Conservation (phyloP, 2,113 vertebrate genomes). For the Excalfactoria chinensis region DNA sequence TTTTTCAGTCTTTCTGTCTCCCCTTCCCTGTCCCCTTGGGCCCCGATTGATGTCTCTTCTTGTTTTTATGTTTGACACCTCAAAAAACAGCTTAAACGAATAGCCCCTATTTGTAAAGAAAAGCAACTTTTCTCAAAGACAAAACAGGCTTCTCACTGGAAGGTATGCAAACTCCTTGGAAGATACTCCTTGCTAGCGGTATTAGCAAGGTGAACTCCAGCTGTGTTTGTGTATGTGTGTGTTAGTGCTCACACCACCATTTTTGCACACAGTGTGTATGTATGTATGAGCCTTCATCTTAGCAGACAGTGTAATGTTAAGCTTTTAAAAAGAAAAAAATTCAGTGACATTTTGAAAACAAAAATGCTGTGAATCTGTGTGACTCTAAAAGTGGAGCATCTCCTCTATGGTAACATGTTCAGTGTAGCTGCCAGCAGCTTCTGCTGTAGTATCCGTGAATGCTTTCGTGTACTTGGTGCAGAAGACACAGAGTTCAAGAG, state of each 20-base stretch:
- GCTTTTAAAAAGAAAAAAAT: not conserved
- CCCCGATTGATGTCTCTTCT: not conserved
- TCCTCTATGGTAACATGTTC: not conserved
- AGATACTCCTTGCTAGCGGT: not conserved
- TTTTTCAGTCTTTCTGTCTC: conserved; percentile 53
- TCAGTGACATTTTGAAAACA: not conserved
- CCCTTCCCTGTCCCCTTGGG: not conserved
- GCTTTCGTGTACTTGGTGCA: not conserved
- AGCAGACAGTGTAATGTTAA: not conserved
- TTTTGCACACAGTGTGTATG: accelerated
- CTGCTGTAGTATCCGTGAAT: not conserved
- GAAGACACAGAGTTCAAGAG: not conserved
- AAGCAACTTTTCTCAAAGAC: conserved; percentile 27
- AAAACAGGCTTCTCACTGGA: not conserved
- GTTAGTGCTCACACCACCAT: not conserved
- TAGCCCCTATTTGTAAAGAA: conserved; percentile 21
- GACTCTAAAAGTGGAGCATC: not conserved
- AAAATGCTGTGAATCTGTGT: not conserved
- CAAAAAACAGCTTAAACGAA: conserved; percentile 24
- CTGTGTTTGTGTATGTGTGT: accelerated
- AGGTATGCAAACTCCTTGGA: not conserved
- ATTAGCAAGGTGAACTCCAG: not conserved
- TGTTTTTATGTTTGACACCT: conserved; percentile 47
- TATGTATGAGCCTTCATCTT: not conserved
- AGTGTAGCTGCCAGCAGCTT: not conserved